Evolutionary conservation across 2,888 invertebrate genomes (phyloP).

Genomic region (Abscondita cerata): DNA sequence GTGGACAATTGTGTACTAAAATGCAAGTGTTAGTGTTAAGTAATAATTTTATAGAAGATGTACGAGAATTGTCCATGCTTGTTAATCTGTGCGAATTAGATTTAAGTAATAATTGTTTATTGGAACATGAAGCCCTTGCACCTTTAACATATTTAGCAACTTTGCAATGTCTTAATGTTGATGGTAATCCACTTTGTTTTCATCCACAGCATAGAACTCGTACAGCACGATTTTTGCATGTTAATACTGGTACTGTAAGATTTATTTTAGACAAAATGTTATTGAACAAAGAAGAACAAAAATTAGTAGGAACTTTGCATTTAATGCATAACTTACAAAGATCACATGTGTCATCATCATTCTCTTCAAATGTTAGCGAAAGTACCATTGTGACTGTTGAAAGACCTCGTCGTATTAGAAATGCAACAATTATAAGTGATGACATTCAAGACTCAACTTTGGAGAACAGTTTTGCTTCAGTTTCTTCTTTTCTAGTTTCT

Average conservation of each 20-base stretch:
- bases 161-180: slow-evolving; percentile 64
- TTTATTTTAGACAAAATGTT: slow-evolving; percentile 65
- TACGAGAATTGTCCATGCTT: slow-evolving; percentile 62
- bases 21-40: slow-evolving; percentile 63
- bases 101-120: slow-evolving; percentile 68
- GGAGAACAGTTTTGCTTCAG: slow-evolving; percentile 30
- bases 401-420: slow-evolving; percentile 41
- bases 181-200: slow-evolving; percentile 69
- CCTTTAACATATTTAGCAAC: slow-evolving; percentile 64
- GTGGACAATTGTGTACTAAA: slow-evolving; percentile 62
- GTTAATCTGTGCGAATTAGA: slow-evolving; percentile 67
- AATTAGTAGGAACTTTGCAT: slow-evolving; percentile 23
- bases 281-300: slow-evolving; percentile 61
- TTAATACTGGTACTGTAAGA: slow-evolving; percentile 59
- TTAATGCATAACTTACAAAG: slow-evolving; percentile 30
- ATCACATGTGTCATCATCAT: slow-evolving; percentile 36
- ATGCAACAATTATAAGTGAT: slow-evolving; percentile 39
- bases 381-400: slow-evolving; percentile 41
- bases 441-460: slow-evolving; percentile 40
- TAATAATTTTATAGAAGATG: slow-evolving; percentile 69
- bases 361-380: slow-evolving; percentile 36
- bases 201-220: slow-evolving; percentile 66
- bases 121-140: slow-evolving; percentile 65
- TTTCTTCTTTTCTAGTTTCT: slow-evolving; percentile 39
- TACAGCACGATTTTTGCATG: slow-evolving; percentile 64